Evolutionary conservation across 1,140 invertebrate species (phyloP).

Genomic region (Eumeta japonica): DNA sequence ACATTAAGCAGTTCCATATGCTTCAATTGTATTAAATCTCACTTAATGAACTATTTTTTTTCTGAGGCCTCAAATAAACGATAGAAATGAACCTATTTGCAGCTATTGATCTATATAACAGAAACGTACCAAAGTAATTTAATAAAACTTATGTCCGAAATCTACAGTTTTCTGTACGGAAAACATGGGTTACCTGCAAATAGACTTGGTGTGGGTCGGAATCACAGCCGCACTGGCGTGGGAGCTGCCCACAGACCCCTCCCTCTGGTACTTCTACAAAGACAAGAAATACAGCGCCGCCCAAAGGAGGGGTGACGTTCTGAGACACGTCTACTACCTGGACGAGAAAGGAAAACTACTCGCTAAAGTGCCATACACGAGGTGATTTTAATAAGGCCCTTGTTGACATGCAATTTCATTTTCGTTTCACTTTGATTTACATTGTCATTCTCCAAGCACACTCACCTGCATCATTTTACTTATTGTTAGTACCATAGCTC

Average conservation of each 20-base stretch:
- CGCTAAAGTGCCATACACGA: constrained; percentile 28
- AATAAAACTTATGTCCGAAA: background rate
- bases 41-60: too few species aligned
- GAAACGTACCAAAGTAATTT: background rate
- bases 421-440: too few species aligned
- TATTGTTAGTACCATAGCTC: too few species aligned
- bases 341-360: constrained; percentile 40
- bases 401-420: background rate
- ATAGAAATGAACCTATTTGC: too few species aligned
- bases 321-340: constrained; percentile 33
- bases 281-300: constrained; percentile 22
- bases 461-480: too few species aligned
- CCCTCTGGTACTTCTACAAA: constrained; percentile 30
- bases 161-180: constrained; percentile 35
- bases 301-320: constrained; percentile 26
- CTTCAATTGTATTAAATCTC: too few species aligned
- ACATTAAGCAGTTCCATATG: too few species aligned
- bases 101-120: too few species aligned
- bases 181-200: constrained; percentile 37
- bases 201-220: constrained; percentile 65
- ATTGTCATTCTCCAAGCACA: too few species aligned
- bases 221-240: constrained; percentile 73
- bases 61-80: too few species aligned
- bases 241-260: constrained; percentile 65
- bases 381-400: constrained; percentile 7